Conservation (phyloP, 2,113 vertebrate species). For the Psilopsiagon aymara region DNA sequence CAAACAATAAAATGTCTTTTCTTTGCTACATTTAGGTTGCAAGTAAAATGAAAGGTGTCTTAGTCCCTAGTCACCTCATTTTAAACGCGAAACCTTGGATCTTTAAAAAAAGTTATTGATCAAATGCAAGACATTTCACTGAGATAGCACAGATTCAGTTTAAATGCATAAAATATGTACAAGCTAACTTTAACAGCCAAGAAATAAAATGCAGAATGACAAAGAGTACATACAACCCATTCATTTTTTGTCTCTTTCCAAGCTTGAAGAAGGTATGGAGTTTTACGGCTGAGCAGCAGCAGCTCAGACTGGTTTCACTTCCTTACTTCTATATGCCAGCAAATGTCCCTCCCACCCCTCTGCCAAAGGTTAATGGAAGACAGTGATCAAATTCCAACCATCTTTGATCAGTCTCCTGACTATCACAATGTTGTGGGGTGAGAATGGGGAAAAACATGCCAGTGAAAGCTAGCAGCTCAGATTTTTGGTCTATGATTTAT, state of each 20-base stretch:
- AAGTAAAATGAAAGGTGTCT: not conserved
- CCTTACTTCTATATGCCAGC: not conserved
- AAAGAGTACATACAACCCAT: not conserved
- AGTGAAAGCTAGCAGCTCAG: not conserved
- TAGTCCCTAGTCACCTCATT: not conserved
- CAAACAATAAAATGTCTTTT: slow-evolving; percentile 34
- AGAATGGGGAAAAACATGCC: not conserved
- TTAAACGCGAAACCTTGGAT: not conserved
- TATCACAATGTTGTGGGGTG: not conserved
- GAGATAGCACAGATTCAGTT: not conserved
- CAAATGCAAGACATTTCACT: not conserved
- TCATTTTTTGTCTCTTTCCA: not conserved
- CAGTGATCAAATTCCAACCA: not conserved
- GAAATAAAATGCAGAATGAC: not conserved
- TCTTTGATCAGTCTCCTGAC: not conserved
- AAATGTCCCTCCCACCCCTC: fast-evolving
- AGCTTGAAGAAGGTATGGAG: not conserved
- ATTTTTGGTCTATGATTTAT: not conserved
- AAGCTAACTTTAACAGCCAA: not conserved
- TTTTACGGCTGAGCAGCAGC: not conserved
- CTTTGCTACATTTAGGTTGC: not conserved
- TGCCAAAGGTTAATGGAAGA: not conserved
- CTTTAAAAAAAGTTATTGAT: not conserved
- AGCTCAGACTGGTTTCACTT: not conserved
- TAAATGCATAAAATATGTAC: not conserved